Evolutionary conservation across 1,140 invertebrate species (phyloP), one percentile per base, ranked within the genome.

Genomic region (Drosophila suzukii): DNA sequence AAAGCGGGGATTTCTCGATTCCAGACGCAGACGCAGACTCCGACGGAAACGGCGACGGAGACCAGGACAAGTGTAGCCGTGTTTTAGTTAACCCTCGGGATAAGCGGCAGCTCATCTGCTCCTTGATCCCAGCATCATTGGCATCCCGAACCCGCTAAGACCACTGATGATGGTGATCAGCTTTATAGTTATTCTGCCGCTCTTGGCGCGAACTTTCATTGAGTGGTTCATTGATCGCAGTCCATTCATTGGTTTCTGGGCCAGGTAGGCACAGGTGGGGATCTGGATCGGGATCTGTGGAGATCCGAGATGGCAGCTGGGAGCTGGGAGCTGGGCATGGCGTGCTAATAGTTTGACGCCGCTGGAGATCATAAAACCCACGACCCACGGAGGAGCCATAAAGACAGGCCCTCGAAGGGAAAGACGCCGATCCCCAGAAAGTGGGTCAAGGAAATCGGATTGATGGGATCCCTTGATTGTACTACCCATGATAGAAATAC

Each of bases 301-400:
- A n/a, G 30, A 1, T 34, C 32, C 32, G 2, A 43, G 7, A 8
- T 15, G 41, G 39, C 0, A n/a, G 13, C 39, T 41, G 41, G 43
- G 17, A n/a, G 13, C 39, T 41, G 41, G 43, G 17, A 63, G 30
- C 44, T n/a, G 7, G 7, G 3, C 8, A 10, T 30, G 63, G 38
- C 43, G 75, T 78, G 79, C 66, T 80, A 84, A 84, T 73, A 78
- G 71, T 51, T 78, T 81, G 38, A 78, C 76, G 61, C 65, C 46
- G 63, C 47, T 46, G 49, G 43, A 59, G 54, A 62, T 58, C 56
- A 39, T 75, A 73, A 75, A 63, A 81, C 15, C 20, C 36, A 30
- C 43, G 24, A 46, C 15, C 41, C 41, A 34, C 17, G 36, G 46
- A 17, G 30, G 12, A 11, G 50, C 51, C 41, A 47, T 36, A 56